phyloP scores from a whole-genome alignment of 2,888 invertebrate species.

The Drosophila siamana region DNA sequence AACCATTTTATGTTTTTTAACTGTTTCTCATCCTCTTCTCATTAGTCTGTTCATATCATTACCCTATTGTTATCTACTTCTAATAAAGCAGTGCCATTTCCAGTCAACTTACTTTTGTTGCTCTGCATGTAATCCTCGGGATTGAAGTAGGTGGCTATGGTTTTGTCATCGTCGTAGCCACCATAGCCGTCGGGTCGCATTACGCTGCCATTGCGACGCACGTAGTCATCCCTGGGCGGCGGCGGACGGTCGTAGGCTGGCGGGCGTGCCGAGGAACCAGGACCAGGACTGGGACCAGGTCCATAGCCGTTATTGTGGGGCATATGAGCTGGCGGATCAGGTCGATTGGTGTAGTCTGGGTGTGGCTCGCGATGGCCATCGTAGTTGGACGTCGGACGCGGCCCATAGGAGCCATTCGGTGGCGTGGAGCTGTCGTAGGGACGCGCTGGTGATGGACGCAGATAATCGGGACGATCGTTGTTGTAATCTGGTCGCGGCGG shows the following conservation, averaged over 20 bases:
- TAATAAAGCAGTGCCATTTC: not conserved
- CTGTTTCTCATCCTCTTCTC: too few species aligned
- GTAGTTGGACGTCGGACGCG: slow-evolving; percentile 46
- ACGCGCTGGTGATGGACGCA: slow-evolving; percentile 38
- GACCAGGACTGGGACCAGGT: slow-evolving; percentile 7
- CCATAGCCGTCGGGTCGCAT: slow-evolving; percentile 67
- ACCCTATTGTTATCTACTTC: too few species aligned
- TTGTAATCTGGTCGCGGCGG: slow-evolving; percentile 64
- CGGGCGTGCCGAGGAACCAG: slow-evolving; percentile 60
- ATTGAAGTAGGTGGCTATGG: slow-evolving; percentile 85
- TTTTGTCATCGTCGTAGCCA: slow-evolving; percentile 82
- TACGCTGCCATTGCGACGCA: slow-evolving; percentile 64
- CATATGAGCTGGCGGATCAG: slow-evolving; percentile 71
- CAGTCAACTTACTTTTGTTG: slow-evolving; percentile 77
- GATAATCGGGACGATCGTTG: slow-evolving; percentile 62
- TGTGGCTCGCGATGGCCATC: slow-evolving; percentile 58
- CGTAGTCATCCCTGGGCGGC: slow-evolving; percentile 60
- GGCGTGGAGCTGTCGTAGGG: slow-evolving; percentile 67
- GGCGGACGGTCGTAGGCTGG: slow-evolving; percentile 55
- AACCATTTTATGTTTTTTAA: too few species aligned
- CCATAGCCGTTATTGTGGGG: slow-evolving; percentile 50
- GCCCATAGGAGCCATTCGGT: slow-evolving; percentile 41
- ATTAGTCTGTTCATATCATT: too few species aligned
- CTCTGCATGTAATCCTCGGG: slow-evolving; percentile 83
- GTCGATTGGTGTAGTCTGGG: slow-evolving; percentile 82